phyloP scores from a whole-genome alignment of 2,797 vertebrate species.

The Octomys mimax region DNA sequence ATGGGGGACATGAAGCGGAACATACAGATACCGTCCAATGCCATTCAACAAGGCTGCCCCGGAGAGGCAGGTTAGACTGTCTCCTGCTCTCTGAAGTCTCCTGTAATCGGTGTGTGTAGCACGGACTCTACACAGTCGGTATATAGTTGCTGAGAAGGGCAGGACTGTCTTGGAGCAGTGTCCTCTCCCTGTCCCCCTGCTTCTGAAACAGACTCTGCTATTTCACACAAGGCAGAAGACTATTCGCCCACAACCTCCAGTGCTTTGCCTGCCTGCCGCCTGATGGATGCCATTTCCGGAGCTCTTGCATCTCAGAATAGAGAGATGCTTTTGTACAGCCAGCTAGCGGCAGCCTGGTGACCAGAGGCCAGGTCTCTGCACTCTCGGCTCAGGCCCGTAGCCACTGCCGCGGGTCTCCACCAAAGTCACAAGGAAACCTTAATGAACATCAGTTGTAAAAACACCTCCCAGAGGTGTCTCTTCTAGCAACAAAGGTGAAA shows the following conservation, averaged over 20 bases:
- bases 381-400: not conserved
- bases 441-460: no score
- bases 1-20: not conserved
- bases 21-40: rapidly evolving
- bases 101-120: not conserved
- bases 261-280: not conserved
- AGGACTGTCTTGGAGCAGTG: not conserved
- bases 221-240: not conserved
- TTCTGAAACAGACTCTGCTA: not conserved
- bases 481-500: not conserved
- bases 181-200: not conserved
- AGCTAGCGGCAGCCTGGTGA: not conserved
- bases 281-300: not conserved
- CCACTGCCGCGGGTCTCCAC: not conserved
- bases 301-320: not conserved
- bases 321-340: not conserved
- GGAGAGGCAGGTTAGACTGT: not conserved
- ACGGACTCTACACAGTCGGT: not conserved
- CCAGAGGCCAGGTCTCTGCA: not conserved
- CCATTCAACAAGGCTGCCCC: rapidly evolving
- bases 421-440: not conserved
- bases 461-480: not conserved
- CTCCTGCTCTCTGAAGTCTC: not conserved
- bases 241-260: not conserved
- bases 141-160: rapidly evolving